These are phyloP conservation scores for Limnodromus scolopaceus DNA, from an alignment of 2,797 vertebrate species.

Conservation along the genomic window DNA sequence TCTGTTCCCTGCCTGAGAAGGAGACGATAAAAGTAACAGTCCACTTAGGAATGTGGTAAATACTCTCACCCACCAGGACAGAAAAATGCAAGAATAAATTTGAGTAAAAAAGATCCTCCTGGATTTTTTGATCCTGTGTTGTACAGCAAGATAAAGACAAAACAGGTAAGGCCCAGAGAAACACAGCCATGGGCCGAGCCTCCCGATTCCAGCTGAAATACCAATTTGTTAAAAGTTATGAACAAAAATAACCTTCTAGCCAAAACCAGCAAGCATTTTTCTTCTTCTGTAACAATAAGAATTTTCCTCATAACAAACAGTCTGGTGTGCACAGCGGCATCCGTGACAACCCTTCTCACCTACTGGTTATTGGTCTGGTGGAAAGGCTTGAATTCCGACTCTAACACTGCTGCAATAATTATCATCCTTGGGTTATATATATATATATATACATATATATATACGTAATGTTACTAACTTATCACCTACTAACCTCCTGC, in stretches of 20 bases:
- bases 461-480: background rate
- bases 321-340: background rate
- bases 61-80: background rate
- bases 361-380: background rate
- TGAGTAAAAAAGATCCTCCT: background rate
- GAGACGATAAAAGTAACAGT: background rate
- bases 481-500: background rate
- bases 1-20: background rate
- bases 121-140: background rate
- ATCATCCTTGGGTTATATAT: background rate
- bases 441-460: background rate
- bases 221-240: background rate
- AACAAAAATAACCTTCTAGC: background rate
- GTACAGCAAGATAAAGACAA: background rate
- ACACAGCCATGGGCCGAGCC: background rate
- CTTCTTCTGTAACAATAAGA: background rate
- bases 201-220: background rate
- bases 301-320: background rate
- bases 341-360: background rate
- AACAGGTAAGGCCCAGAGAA: background rate
- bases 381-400: background rate
- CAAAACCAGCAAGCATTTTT: background rate
- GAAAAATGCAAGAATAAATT: background rate
- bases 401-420: background rate
- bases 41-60: background rate